These are phyloP conservation scores for Eugnorisma glareosa DNA, from an alignment of 2,888 invertebrate species.

Conservation along the genomic window DNA sequence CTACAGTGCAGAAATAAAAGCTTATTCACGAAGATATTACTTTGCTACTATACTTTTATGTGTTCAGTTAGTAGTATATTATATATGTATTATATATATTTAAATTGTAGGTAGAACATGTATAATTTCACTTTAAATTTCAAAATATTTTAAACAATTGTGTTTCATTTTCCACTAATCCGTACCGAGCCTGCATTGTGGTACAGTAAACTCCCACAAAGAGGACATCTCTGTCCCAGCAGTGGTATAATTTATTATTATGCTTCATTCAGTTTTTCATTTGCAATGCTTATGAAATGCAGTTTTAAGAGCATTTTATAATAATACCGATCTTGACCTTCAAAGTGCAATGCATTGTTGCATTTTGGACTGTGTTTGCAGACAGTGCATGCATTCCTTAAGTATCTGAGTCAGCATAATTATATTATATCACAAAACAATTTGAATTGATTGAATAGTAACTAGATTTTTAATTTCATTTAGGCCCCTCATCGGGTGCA, in stretches of 20 bases:
- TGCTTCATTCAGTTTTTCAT: not conserved
- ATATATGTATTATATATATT: too few relatives aligned
- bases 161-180: not conserved
- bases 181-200: not conserved
- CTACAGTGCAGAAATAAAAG: constrained; percentile 29
- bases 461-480: too few relatives aligned
- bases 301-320: not conserved
- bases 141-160: too few relatives aligned
- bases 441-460: constrained; percentile 1
- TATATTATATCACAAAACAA: not conserved
- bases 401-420: not conserved
- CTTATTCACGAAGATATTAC: constrained; percentile 35
- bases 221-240: not conserved
- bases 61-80: not conserved
- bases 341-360: constrained; percentile 30
- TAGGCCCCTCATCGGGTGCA: not conserved
- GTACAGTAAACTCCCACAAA: not conserved
- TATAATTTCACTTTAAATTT: not conserved
- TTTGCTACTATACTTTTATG: not conserved
- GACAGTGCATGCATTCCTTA: constrained; percentile 10
- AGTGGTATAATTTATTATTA: not conserved
- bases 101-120: not conserved
- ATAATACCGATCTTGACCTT: constrained; percentile 24
- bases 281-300: not conserved
- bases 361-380: not conserved